phyloP scores from a whole-genome alignment of 2,113 vertebrate species.

The Microtus ochrogaster region DNA sequence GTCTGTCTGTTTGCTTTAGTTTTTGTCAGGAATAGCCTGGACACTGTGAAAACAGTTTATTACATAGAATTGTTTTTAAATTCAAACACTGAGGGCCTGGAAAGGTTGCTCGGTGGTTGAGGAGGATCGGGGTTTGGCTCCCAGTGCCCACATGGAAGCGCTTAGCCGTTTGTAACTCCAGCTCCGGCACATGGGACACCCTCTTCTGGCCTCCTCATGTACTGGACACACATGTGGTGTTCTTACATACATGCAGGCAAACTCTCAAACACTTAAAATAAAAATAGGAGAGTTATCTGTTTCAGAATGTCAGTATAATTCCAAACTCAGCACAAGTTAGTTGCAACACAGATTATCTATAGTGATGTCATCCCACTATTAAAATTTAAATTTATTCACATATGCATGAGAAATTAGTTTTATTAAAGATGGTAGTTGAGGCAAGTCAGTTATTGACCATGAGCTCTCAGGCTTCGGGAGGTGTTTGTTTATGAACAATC shows the following conservation, averaged over 20 bases:
- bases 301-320: slow-evolving; percentile 40
- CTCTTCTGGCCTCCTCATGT: not conserved
- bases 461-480: slow-evolving; percentile 73
- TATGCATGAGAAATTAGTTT: slow-evolving; percentile 60
- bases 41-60: not conserved
- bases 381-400: slow-evolving; percentile 48
- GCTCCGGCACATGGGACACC: not conserved
- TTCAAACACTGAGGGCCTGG: not conserved
- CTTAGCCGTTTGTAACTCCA: not conserved
- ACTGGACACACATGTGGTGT: not conserved
- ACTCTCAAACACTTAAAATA: not conserved
- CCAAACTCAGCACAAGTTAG: not conserved
- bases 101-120: not conserved
- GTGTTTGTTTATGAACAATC: slow-evolving; percentile 78
- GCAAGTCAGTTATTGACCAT: slow-evolving; percentile 70
- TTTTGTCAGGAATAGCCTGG: not conserved
- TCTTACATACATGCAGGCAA: not conserved
- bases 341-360: not conserved
- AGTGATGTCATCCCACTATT: slow-evolving; percentile 3
- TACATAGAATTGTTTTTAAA: not conserved
- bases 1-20: not conserved
- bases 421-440: slow-evolving; percentile 28
- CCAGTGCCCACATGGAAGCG: not conserved
- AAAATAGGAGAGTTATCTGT: not conserved
- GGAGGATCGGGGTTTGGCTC: not conserved